Percentiles rank a stretch among this genome's conserved stretches.
These are phyloP conservation scores for Vanessa tameamea DNA, from an alignment of 1,140 invertebrate species.

Conservation along the genomic window DNA sequence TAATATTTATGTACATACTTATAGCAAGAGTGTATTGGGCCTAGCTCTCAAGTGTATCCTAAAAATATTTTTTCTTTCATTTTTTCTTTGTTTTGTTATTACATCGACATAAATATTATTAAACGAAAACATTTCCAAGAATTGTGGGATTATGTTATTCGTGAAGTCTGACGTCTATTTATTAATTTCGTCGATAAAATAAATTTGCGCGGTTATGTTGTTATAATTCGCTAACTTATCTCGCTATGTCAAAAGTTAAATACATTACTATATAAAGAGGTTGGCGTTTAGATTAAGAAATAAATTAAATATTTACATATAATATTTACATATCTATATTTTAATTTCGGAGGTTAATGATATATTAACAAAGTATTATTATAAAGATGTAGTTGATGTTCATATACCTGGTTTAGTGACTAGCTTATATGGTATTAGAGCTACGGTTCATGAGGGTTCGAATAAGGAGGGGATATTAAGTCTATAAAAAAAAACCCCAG, in stretches of 20 bases:
- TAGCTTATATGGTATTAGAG: no score
- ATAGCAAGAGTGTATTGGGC: no score
- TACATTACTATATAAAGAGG: background rate
- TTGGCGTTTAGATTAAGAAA: constrained; percentile 12
- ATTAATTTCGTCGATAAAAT: background rate
- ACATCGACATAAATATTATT: background rate
- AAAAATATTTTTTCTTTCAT: background rate
- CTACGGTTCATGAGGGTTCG: no score
- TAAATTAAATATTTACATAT: constrained; percentile 23
- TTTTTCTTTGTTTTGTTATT: constrained; percentile 56
- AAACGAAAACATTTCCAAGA: background rate
- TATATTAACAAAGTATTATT: no score
- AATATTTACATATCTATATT: constrained; percentile 20
- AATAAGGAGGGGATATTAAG: no score
- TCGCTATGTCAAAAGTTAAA: constrained; percentile 8
- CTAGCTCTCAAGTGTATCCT: no score
- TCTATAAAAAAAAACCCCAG: no score
- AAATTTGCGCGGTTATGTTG: background rate
- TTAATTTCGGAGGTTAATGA: constrained; percentile 7
- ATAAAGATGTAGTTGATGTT: background rate
- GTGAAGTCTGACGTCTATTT: background rate
- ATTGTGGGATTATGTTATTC: background rate
- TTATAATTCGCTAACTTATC: constrained; percentile 13
- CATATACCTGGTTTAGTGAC: background rate
- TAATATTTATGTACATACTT: no score